Conservation (phyloP, 2,888 invertebrate species). For the Cryptus viduatorius region DNA sequence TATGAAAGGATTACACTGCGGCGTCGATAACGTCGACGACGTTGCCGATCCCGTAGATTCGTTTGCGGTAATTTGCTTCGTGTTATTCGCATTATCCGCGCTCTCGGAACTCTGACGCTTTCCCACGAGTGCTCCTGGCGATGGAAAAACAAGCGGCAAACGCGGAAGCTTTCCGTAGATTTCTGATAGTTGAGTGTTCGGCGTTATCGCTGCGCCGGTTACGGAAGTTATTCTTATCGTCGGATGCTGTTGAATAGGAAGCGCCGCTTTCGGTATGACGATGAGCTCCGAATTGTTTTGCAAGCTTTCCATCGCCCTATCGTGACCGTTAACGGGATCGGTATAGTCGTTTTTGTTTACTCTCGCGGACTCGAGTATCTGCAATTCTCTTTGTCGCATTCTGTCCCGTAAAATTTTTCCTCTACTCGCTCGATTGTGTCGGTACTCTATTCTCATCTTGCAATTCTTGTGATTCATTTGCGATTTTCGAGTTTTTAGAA, state of each 20-base stretch:
- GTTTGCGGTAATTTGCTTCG: conserved; percentile 39
- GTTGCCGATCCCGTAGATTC: neutral
- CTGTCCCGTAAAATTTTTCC: conserved; percentile 77
- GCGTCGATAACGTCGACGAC: conserved; percentile 65
- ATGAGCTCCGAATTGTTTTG: conserved; percentile 81
- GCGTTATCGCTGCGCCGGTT: conserved; percentile 23
- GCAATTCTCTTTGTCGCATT: conserved; percentile 81
- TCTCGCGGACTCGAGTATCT: conserved; percentile 77
- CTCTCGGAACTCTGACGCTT: no score
- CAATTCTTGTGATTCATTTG: conserved; percentile 79
- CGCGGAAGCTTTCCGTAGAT: conserved; percentile 70
- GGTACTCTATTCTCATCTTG: conserved; percentile 76
- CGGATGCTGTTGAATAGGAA: conserved; percentile 61
- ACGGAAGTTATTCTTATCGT: conserved; percentile 64
- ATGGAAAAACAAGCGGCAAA: conserved; percentile 73
- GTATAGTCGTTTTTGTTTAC: conserved; percentile 76
- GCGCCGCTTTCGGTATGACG: conserved; percentile 77
- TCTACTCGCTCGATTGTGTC: conserved; percentile 78
- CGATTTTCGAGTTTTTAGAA: conserved; percentile 76
- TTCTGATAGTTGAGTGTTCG: conserved; percentile 29
- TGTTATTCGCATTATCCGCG: conserved; percentile 7
- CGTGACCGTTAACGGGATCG: conserved; percentile 76
- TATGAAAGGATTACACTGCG: conserved; percentile 56
- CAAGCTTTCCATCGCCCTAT: conserved; percentile 77
- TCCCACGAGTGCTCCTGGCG: conserved; percentile 63